Base-by-base conservation (phyloP, 2,113 vertebrate species). In the Crotalus viridis region DNA sequence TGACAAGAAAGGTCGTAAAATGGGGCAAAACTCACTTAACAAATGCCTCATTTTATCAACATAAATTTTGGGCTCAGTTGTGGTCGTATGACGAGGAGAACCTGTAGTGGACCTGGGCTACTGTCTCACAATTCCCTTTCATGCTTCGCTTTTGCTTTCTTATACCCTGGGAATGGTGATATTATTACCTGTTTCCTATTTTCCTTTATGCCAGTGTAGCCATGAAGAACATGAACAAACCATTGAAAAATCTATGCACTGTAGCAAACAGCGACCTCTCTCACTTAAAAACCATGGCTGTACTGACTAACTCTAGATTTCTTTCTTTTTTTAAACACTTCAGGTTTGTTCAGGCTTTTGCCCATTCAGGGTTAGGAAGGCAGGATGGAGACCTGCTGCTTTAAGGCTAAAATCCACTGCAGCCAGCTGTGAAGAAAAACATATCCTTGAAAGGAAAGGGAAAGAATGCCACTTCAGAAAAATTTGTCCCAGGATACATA, bases 401-500 rank as follows among this genome's bases (percentile, higher is more conserved):
- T 86, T 43, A 56, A 89, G 33, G 15, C 61, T 92, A 21, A 74
- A 92, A 89, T 56, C 74, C 46, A 39, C 0, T 26, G 81, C 69
- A 90, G 46, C 55, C 89, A 61, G 61, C 88, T 90, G 56, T 64
- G 74, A 90, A 87, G 56, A 54, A 61, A 90, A 90, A 90, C 89
- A 90, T 5, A 39, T 85, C 39, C 21, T 12, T 89, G 55, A 81
- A 90, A 81, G 59, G 48, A 48, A 74, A 52, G 26, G 69, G 88
- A 85, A 93, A 93, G 22, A 74, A 86, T n/a, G 17, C 54, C 55
- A 59, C 52, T 93, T 86, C 56, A 24, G 46, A 56, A 90, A 57
- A 26, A 33, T 24, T n/a, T 88, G 87, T 87, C 69, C 92, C 55
- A 52, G 61, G 55, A 22, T 39, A 22, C 21, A 86, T 33, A 1